These are phyloP conservation scores for Eilema sororculum DNA, from an alignment of 2,888 invertebrate species.

Conservation along the genomic window DNA sequence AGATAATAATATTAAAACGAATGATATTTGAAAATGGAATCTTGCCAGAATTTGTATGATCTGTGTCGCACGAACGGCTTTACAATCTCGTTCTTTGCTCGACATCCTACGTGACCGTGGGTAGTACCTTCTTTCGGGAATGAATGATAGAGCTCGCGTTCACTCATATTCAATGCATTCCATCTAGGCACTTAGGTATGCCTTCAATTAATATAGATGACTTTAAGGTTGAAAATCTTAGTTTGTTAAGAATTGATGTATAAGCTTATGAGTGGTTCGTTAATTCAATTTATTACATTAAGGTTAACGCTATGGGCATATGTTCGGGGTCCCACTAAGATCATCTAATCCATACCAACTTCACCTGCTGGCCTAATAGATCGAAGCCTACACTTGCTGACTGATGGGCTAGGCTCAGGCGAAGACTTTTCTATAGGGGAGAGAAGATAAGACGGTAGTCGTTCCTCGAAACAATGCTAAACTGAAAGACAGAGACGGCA, in stretches of 20 bases:
- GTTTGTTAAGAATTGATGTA: background rate
- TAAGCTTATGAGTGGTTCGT: background rate
- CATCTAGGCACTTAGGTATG: slow-evolving; percentile 42
- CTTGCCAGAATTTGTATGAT: slow-evolving; percentile 54
- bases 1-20: slow-evolving; percentile 52
- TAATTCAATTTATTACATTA: no score
- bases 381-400: no score
- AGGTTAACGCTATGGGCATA: no score
- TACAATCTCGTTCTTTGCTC: slow-evolving; percentile 56
- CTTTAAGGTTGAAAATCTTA: slow-evolving; percentile 25
- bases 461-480: no score
- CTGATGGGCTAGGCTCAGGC: no score
- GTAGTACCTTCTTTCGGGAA: slow-evolving; percentile 46
- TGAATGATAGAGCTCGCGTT: slow-evolving; percentile 42
- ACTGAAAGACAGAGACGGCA: no score
- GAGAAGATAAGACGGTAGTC: no score
- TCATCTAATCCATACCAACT: no score
- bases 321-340: no score
- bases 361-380: no score
- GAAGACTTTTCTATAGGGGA: no score
- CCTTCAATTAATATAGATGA: slow-evolving; percentile 33
- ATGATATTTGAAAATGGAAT: slow-evolving; percentile 55
- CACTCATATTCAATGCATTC: slow-evolving; percentile 54
- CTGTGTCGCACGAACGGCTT: slow-evolving; percentile 62
- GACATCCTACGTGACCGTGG: slow-evolving; percentile 62